These are phyloP conservation scores for Brachionus sp. DNA, from an alignment of 1,140 invertebrate genomes.

Conservation along the genomic window DNA sequence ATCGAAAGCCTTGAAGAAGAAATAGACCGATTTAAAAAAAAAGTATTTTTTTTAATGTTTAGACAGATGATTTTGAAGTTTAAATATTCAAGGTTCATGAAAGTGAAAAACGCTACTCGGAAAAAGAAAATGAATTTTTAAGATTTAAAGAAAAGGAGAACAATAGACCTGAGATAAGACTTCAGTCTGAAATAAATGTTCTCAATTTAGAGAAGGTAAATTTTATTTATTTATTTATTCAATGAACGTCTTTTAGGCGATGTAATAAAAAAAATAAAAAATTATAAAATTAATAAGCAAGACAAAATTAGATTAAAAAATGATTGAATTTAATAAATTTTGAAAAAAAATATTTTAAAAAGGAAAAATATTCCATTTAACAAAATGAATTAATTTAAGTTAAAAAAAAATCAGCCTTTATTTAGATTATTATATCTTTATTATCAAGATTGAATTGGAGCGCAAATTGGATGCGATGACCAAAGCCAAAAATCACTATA, in stretches of 20 bases:
- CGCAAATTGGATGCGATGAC: conserved; percentile 56
- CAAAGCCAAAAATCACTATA: conserved; percentile 60
- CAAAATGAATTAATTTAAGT: too few relatives aligned
- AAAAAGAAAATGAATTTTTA: conserved; percentile 55
- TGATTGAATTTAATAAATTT: too few relatives aligned
- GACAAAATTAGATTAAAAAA: too few relatives aligned
- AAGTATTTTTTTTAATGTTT: conserved; percentile 49
- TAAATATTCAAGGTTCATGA: conserved; percentile 50
- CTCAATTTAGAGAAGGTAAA: conserved; percentile 61
- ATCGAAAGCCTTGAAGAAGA: conserved; percentile 53
- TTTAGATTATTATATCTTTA: not conserved
- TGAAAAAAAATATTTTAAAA: too few relatives aligned
- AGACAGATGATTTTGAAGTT: not conserved
- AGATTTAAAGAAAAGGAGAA: conserved; percentile 56
- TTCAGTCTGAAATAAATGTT: conserved; percentile 60
- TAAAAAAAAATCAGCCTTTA: too few relatives aligned
- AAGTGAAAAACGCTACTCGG: conserved; percentile 54
- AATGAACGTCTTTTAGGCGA: too few relatives aligned
- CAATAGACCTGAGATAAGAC: conserved; percentile 57
- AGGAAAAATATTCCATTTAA: too few relatives aligned
- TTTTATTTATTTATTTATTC: too few relatives aligned
- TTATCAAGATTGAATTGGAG: conserved; percentile 57
- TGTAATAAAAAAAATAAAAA: too few relatives aligned
- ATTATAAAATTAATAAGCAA: too few relatives aligned
- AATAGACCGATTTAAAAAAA: conserved; percentile 53